Evolutionary conservation across 1,140 invertebrate genomes (phyloP).

Genomic region (Solenopsis fugax): DNA sequence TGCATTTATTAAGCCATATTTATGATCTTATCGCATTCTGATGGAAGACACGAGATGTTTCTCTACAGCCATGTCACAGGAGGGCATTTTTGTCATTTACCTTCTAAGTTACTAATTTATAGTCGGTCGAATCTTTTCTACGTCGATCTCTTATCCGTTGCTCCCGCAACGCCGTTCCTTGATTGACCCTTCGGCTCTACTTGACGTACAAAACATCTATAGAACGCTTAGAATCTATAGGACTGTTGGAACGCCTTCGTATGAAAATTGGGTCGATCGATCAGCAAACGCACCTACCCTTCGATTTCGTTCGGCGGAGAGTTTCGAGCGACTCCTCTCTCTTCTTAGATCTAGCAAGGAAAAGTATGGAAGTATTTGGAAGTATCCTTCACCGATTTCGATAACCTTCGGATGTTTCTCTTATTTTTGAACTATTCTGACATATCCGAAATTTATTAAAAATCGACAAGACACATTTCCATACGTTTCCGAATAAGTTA

Average conservation of each 20-base stretch:
- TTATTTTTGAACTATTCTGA: conserved; percentile 14
- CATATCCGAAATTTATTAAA: conserved; percentile 7
- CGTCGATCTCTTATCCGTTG: conserved; percentile 44
- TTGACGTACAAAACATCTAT: conserved; percentile 72
- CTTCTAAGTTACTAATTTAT: conserved; percentile 31
- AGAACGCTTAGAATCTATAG: conserved; percentile 23
- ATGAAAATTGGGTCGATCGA: conserved; percentile 51
- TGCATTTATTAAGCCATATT: conserved; percentile 46
- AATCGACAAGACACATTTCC: conserved; percentile 7
- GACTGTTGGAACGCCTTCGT: not conserved
- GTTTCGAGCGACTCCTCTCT: conserved; percentile 39
- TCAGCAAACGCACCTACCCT: conserved; percentile 5
- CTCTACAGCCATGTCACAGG: conserved; percentile 49
- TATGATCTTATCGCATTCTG: conserved; percentile 33
- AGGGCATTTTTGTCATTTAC: conserved; percentile 37
- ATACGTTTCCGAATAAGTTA: conserved; percentile 30
- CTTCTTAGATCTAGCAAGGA: conserved; percentile 33
- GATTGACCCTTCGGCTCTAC: conserved; percentile 48
- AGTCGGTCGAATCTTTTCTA: conserved; percentile 51
- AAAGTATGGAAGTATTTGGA: conserved; percentile 1
- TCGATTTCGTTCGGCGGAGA: not conserved
- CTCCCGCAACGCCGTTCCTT: not conserved
- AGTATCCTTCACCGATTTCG: not conserved
- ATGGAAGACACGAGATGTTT: conserved; percentile 3
- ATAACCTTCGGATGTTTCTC: not conserved